A percentile compares a stretch with the other conserved stretches of the same genome.
Evolutionary conservation across 2,113 vertebrate species (phyloP).

Genomic region (Pyrgilauda ruficollis): DNA sequence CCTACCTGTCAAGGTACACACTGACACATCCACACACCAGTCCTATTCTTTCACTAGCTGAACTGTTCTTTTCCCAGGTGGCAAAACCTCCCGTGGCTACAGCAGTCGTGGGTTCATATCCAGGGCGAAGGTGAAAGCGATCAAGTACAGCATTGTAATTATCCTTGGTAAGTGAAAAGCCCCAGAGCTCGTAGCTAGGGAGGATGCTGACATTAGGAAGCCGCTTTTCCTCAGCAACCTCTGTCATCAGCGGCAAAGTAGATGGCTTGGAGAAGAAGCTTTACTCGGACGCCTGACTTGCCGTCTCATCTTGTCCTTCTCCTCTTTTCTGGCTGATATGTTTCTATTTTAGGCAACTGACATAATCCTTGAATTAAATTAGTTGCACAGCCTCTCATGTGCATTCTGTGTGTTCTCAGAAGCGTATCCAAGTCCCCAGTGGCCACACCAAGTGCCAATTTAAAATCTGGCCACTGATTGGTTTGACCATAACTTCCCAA

Average conservation of each 20-base stretch:
- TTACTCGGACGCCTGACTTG: neutral
- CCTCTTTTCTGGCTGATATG: neutral
- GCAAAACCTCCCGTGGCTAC: conserved; percentile 63
- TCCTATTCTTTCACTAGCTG: neutral
- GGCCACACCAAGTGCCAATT: too few relatives aligned
- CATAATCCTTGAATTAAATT: neutral
- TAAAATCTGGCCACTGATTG: too few relatives aligned
- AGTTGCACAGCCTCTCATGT: rapidly evolving
- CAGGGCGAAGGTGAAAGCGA: conserved; percentile 76
- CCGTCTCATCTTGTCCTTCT: neutral
- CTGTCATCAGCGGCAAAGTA: neutral
- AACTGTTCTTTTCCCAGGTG: conserved; percentile 51
- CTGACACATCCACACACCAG: too few relatives aligned
- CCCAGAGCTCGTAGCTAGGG: neutral
- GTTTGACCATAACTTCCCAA: too few relatives aligned
- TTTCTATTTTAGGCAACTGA: neutral
- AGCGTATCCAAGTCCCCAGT: too few relatives aligned
- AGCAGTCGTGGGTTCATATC: conserved; percentile 70
- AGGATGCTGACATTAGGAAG: neutral
- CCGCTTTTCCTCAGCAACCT: neutral
- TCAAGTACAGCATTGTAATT: conserved; percentile 77
- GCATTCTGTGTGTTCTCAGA: too few relatives aligned
- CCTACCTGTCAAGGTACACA: rapidly evolving
- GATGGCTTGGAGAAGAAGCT: neutral
- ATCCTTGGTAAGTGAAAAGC: conserved; percentile 71